Evolutionary conservation across 1,140 invertebrate species (phyloP), one percentile per base, ranked within the genome.

Genomic region (Galendromus occidentalis): DNA sequence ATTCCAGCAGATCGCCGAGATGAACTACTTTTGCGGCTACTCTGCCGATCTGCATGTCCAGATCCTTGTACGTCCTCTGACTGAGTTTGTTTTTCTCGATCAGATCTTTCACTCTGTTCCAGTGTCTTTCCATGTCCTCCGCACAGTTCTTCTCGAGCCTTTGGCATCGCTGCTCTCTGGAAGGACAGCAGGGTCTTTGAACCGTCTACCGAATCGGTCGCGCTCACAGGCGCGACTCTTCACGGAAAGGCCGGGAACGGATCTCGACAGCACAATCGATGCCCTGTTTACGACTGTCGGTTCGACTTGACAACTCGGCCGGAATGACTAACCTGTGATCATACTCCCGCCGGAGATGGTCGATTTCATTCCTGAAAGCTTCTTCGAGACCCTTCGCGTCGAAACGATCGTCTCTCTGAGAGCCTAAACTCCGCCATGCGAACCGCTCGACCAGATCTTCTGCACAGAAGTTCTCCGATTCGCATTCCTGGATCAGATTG

Each of bases 21-120:
- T 98, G 92, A 63, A 98, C 83, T 18, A 98, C 94, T 78, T 96
- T 93, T 0, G 91, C 93, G 0, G 93, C 93, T 51, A 98, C 93
- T 71, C 86, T 85, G 72, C 95, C 96, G 69, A 98, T 96, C 74
- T 92, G 85, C 72, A 91, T 88, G 78, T 97, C 93, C 28, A 98
- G 75, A 69, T 91, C 85, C 78, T 93, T 86, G 76, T 94, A 95
- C 70, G 87, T 84, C 68, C 84, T 83, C 65, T 91, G 86, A 64
- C 88, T 85, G 69, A 66, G 85, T 76, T 86, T 86, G 76, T 93
- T 93, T 72, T 86, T 86, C 68, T 92, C 88, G 74, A 89, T 85
- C 47, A 93, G 80, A 69, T 86, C 84, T 42, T 82, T 79, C 39
- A 92, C 82, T 78, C 88, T 86, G 71, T 84, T 80, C 71, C 83